These are phyloP conservation scores for Peromyscus eremicus DNA, from an alignment of 2,797 vertebrate genomes.

Conservation along the genomic window DNA sequence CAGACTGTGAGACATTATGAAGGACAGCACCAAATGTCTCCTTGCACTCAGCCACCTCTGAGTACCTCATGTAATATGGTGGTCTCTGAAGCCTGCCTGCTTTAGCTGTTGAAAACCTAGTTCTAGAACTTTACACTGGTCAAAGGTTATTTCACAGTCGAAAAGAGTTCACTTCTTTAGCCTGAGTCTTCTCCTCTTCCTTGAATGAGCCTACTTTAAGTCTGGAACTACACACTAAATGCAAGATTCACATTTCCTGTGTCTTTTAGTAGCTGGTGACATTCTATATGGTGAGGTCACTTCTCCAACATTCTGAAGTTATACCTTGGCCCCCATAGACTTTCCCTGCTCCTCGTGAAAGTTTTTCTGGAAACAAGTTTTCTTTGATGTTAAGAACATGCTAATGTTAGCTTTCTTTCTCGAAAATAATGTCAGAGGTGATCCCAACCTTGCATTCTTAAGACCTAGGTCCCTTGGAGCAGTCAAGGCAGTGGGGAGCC, in stretches of 20 bases:
- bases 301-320: background rate
- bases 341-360: background rate
- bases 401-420: no score
- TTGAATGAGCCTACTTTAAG: no score
- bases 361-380: background rate
- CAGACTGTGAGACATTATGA: rapidly evolving
- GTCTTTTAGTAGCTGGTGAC: background rate
- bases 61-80: rapidly evolving
- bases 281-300: background rate
- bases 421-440: background rate
- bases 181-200: background rate
- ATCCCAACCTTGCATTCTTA: background rate
- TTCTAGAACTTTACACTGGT: background rate
- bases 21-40: background rate
- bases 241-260: background rate
- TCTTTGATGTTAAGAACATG: background rate
- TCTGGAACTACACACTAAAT: background rate
- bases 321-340: background rate
- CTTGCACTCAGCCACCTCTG: background rate
- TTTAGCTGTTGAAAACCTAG: background rate
- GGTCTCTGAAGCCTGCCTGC: background rate
- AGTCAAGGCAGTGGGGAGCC: rapidly evolving
- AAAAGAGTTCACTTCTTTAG: background rate
- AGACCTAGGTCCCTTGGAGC: no score
- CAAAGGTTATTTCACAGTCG: background rate